phyloP scores from a whole-genome alignment of 2,888 invertebrate genomes.

The Dioctria linearis region DNA sequence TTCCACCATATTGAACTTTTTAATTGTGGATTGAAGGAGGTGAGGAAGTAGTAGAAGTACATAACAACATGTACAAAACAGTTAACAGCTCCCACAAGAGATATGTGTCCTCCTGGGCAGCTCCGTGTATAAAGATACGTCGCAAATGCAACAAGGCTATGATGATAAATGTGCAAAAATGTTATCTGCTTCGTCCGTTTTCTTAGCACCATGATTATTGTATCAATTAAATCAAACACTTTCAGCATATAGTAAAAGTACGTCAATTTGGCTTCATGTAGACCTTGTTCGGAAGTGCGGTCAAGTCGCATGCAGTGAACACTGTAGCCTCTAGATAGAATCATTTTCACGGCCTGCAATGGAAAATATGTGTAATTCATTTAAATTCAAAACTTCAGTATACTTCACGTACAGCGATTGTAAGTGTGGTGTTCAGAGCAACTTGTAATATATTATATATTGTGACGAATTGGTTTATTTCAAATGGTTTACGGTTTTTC shows the following conservation, averaged over 20 bases:
- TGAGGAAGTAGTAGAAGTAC: constrained; percentile 84
- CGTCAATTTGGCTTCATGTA: constrained; percentile 11
- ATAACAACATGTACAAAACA: constrained; percentile 82
- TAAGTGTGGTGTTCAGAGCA: constrained; percentile 73
- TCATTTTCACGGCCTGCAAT: neutral
- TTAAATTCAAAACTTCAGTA: neutral
- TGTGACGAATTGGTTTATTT: constrained; percentile 76
- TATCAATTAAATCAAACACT: constrained; percentile 77
- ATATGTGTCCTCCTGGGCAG: constrained; percentile 77
- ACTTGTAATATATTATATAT: constrained; percentile 80
- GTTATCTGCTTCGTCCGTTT: constrained; percentile 79
- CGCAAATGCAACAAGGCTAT: constrained; percentile 78
- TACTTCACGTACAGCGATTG: constrained; percentile 72
- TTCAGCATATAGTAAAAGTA: constrained; percentile 78
- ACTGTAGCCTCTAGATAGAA: neutral
- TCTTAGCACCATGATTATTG: constrained; percentile 77
- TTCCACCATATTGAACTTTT: constrained; percentile 85
- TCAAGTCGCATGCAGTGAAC: neutral
- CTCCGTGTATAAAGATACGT: constrained; percentile 76
- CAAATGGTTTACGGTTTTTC: constrained; percentile 76
- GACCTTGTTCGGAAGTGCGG: neutral
- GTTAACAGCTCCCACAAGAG: constrained; percentile 79
- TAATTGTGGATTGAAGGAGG: constrained; percentile 79
- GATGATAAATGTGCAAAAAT: constrained; percentile 80
- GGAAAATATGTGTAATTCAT: neutral